Evolutionary conservation across 2,888 invertebrate species (phyloP).

Genomic region (Oxyscelio sp.): DNA sequence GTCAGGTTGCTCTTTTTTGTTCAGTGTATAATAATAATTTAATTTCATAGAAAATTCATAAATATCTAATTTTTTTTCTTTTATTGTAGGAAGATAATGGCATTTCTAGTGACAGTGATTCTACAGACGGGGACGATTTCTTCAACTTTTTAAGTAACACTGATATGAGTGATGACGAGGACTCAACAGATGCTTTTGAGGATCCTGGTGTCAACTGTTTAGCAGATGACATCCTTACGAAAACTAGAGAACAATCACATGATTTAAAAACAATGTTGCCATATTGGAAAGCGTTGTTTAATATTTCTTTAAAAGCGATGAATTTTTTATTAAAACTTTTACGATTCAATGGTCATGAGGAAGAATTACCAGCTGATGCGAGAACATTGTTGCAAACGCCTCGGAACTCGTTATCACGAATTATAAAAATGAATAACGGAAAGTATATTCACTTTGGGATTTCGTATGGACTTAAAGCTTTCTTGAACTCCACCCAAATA

Average conservation of each 20-base stretch:
- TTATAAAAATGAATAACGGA: neutral
- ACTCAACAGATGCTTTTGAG: neutral
- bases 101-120: neutral
- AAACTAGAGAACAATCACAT: slow-evolving; percentile 3
- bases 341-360: neutral
- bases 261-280: neutral
- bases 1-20: too few species aligned
- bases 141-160: slow-evolving; percentile 10
- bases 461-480: neutral
- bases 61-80: neutral
- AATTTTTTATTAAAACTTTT: neutral
- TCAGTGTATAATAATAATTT: too few species aligned
- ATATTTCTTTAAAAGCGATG: neutral
- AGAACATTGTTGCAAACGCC: too few species aligned
- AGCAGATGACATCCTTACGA: neutral
- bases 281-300: slow-evolving; percentile 3
- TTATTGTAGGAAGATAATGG: neutral
- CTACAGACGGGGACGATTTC: slow-evolving; percentile 2
- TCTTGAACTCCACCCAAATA: too few species aligned
- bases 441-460: neutral
- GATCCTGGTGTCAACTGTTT: slow-evolving; percentile 2
- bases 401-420: too few species aligned
- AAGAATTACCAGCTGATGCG: slow-evolving; percentile 2
- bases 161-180: slow-evolving; percentile 2
- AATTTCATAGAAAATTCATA: too few species aligned